Base-by-base conservation (phyloP, 2,888 invertebrate species). In the Ophion slaviceki region DNA sequence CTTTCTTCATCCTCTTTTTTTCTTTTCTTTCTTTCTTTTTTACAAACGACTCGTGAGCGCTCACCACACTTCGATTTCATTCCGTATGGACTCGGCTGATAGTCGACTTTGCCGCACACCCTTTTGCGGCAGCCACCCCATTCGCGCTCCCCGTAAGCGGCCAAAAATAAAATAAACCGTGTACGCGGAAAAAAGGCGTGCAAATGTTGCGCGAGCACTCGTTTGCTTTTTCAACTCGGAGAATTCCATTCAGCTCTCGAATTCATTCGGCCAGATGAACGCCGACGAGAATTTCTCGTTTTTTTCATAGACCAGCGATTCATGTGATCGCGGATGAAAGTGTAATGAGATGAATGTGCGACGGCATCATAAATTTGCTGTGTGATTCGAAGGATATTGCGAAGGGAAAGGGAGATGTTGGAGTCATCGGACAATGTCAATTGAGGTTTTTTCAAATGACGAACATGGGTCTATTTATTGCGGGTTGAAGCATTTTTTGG, bases 1-100 rank as follows among this genome's bases (percentile, higher is more conserved):
- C 78, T 85, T 86, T 86, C 53, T 57, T 14, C 32, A 71, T n/a
- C 59, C 47, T 14, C 47, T 47, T 47, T 47, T 70, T 57, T 71
- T 79, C 72, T 70, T 79, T 32, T 74, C 14, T 57, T 75, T 79
- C 76, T 74, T 79, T 32, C 74, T 74, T 84, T 72, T 72, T 78
- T 64, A 71, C 83, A 85, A 80, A 76, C 75, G 72, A 70, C 75
- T 67, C 75, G 68, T 28, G 62, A 74, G 68, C 28, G 80, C 76
- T 57, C 40, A 40, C 82, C 78, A 88, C 90, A 87, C 86, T 88
- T 91, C 90, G 88, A 91, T 91, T 92, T 91, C 90, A 90, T 90
- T 91, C 90, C 90, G 86, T 88, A 89, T 89, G 89, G 91, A 91
- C 88, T 47, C 87, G 87, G 85, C 72, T 77, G 80, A 82, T 68